phyloP scores from a whole-genome alignment of 2,888 invertebrate species.

The Carcina quercana region DNA sequence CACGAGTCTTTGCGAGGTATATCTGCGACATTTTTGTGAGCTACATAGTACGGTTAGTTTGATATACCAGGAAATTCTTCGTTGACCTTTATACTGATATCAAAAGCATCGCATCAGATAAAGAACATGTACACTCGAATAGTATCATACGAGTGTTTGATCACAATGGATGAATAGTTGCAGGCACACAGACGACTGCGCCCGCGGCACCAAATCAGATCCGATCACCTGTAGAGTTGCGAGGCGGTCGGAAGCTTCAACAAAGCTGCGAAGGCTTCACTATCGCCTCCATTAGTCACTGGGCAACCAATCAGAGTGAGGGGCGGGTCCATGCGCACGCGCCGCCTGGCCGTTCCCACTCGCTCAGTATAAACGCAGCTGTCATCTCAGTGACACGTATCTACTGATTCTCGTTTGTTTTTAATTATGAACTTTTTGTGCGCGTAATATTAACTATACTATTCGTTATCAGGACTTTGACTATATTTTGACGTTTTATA shows the following conservation, averaged over 20 bases:
- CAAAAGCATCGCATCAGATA: no score
- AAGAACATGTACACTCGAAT: no score
- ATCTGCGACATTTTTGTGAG: no score
- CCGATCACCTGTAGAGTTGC: constrained; percentile 49
- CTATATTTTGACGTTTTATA: constrained; percentile 16
- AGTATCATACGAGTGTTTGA: no score
- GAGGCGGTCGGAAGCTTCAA: constrained; percentile 58
- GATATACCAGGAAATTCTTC: no score
- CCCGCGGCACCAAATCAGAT: constrained; percentile 29
- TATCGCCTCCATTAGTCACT: constrained; percentile 42
- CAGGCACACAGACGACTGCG: no score
- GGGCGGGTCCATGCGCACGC: constrained; percentile 61
- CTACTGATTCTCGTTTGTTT: constrained; percentile 31
- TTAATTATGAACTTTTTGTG: constrained; percentile 54
- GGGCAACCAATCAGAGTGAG: constrained; percentile 37
- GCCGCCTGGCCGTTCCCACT: constrained; percentile 45
- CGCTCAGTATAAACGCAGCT: constrained; percentile 61
- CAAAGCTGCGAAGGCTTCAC: constrained; percentile 46
- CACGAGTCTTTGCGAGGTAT: no score
- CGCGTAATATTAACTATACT: constrained; percentile 12
- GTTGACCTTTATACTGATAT: no score
- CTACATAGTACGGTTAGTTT: no score
- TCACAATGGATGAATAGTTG: no score
- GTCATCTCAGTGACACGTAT: constrained; percentile 49
- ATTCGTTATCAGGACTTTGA: constrained; percentile 18